These are phyloP conservation scores for Bujurquina vittata DNA, from an alignment of 2,113 vertebrate genomes.

Conservation along the genomic window DNA sequence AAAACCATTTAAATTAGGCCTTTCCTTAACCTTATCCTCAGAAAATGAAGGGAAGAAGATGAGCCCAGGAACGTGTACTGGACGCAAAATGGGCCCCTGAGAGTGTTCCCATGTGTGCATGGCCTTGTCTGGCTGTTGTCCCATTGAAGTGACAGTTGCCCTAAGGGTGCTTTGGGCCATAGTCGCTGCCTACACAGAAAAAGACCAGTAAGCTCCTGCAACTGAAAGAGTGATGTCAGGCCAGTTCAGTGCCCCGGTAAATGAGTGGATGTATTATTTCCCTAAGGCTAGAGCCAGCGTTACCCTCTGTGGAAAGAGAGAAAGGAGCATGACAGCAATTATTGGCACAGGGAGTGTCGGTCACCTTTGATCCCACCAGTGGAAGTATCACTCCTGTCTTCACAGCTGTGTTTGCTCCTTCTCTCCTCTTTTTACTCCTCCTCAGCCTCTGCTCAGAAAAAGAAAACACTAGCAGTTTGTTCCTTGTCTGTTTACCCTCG, in stretches of 20 bases:
- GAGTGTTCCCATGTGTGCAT: conserved; percentile 77
- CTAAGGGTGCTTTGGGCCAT: conserved; percentile 48
- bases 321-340: conserved; percentile 48
- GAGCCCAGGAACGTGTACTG: conserved; percentile 53
- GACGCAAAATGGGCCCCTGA: conserved; percentile 63
- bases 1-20: conserved; percentile 50
- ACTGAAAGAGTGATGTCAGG: conserved; percentile 62
- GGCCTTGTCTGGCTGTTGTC: conserved; percentile 64
- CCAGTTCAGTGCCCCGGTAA: conserved; percentile 40
- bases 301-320: conserved; percentile 38
- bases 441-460: conserved; percentile 24
- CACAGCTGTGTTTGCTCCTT: conserved; percentile 69
- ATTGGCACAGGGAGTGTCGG: conserved; percentile 42
- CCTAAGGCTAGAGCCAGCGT: conserved; percentile 25
- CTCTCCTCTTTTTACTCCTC: conserved; percentile 22
- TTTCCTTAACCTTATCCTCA: conserved; percentile 56
- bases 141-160: conserved; percentile 71
- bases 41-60: conserved; percentile 71
- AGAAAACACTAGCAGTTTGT: conserved; percentile 22
- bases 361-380: conserved; percentile 68
- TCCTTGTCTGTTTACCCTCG: conserved; percentile 16
- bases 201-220: conserved; percentile 37
- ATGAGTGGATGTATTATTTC: conserved; percentile 30
- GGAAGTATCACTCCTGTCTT: conserved; percentile 59
- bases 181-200: conserved; percentile 34